Conservation (phyloP, 2,888 invertebrate genomes). For the Metalampra italica region DNA sequence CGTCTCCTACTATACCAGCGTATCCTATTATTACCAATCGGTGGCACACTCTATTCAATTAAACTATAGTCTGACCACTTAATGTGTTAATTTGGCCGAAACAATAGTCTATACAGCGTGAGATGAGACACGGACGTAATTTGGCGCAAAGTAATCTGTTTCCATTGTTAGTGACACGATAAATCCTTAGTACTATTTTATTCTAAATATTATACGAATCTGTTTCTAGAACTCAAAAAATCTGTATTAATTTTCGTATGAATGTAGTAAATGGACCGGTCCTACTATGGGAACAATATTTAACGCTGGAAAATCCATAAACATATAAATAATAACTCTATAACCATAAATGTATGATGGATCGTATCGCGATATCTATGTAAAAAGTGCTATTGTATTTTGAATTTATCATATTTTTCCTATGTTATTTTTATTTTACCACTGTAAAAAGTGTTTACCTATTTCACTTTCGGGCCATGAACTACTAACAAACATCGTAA, state of each 20-base stretch:
- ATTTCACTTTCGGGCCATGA: too few relatives aligned
- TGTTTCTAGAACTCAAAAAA: not conserved
- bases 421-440: too few relatives aligned
- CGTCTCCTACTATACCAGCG: too few relatives aligned
- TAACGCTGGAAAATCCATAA: too few relatives aligned
- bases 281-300: not conserved
- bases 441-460: too few relatives aligned
- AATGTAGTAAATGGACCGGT: too few relatives aligned
- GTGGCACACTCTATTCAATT: conserved; percentile 19
- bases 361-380: too few relatives aligned
- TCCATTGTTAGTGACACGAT: conserved; percentile 15
- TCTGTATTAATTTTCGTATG: not conserved
- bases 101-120: conserved; percentile 42
- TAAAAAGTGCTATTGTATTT: too few relatives aligned
- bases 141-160: conserved; percentile 15
- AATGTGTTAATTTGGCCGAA: conserved; percentile 26
- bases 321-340: too few relatives aligned
- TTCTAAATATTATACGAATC: not conserved
- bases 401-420: too few relatives aligned
- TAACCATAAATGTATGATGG: too few relatives aligned
- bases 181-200: not conserved
- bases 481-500: too few relatives aligned
- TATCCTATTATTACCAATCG: not conserved
- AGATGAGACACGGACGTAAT: conserved; percentile 31
- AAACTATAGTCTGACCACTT: conserved; percentile 25